Conservation (phyloP, 1,140 invertebrate genomes). For the Lepidotrigona ventralis region DNA sequence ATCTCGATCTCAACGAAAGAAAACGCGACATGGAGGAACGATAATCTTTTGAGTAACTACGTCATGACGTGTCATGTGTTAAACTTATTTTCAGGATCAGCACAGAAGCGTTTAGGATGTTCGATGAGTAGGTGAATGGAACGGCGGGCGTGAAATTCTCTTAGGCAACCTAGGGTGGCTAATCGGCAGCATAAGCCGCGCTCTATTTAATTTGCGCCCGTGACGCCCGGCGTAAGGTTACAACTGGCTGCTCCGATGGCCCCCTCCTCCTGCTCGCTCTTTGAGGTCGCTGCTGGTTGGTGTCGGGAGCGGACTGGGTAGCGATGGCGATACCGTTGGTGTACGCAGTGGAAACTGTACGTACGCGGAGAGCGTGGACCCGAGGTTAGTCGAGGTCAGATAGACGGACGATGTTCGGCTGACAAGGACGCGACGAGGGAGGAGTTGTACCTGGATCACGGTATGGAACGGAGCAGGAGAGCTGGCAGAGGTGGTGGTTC, state of each 20-base stretch:
- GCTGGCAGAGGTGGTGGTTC: slow-evolving; percentile 24
- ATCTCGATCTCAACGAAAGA: no score
- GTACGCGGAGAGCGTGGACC: not conserved
- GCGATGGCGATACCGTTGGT: slow-evolving; percentile 6
- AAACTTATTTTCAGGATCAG: not conserved
- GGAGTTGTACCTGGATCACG: slow-evolving; percentile 19
- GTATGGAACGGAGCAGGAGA: not conserved
- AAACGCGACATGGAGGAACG: not conserved
- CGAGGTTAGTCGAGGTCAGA: not conserved
- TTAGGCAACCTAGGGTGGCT: slow-evolving; percentile 20
- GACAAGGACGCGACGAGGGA: slow-evolving; percentile 18
- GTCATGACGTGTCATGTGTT: not conserved
- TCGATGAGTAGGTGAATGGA: not conserved
- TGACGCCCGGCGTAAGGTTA: slow-evolving; percentile 58
- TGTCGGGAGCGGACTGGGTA: slow-evolving; percentile 39
- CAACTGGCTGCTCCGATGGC: slow-evolving; percentile 5
- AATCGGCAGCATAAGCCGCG: slow-evolving; percentile 56
- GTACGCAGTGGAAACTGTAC: slow-evolving; percentile 45
- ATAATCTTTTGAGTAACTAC: not conserved
- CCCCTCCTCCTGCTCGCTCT: slow-evolving; percentile 48
- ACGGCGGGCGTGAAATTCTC: not conserved
- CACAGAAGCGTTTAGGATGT: not conserved
- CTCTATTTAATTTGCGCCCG: slow-evolving; percentile 70
- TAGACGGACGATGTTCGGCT: not conserved
- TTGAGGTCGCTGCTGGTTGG: slow-evolving; percentile 65